These are phyloP conservation scores for Conops quadrifasciatus DNA, from an alignment of 2,888 invertebrate genomes.

Conservation along the genomic window DNA sequence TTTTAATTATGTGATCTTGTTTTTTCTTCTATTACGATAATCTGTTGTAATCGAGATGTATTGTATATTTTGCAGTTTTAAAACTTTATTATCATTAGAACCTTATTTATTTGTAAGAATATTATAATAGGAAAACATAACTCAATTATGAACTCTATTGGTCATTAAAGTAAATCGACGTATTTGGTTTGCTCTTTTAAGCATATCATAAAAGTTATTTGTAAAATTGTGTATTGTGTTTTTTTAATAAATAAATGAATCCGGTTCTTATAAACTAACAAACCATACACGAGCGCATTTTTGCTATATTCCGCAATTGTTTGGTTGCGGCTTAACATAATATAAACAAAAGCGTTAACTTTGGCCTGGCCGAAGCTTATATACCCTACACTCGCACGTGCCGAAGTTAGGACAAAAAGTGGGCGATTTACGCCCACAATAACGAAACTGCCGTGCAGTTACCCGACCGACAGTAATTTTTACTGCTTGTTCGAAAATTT, in stretches of 20 bases:
- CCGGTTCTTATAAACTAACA: not conserved
- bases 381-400: too few species aligned
- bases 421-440: too few species aligned
- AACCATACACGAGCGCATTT: not conserved
- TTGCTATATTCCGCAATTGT: not conserved
- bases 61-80: constrained; percentile 24
- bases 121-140: constrained; percentile 11
- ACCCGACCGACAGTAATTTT: too few species aligned
- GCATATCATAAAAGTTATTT: not conserved
- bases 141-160: constrained; percentile 12
- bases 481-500: too few species aligned
- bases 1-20: constrained; percentile 28
- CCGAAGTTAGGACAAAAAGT: too few species aligned
- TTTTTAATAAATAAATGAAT: constrained; percentile 1
- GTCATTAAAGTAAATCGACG: not conserved
- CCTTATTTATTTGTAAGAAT: constrained; percentile 17
- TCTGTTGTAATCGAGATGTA: not conserved
- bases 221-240: not conserved
- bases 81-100: not conserved
- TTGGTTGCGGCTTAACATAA: too few species aligned
- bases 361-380: too few species aligned
- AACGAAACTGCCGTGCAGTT: too few species aligned
- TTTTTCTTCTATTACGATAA: constrained; percentile 7
- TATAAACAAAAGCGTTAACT: too few species aligned
- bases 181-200: not conserved